Evolutionary conservation across 2,888 invertebrate genomes (phyloP).

Genomic region (Serrognathus titanus): DNA sequence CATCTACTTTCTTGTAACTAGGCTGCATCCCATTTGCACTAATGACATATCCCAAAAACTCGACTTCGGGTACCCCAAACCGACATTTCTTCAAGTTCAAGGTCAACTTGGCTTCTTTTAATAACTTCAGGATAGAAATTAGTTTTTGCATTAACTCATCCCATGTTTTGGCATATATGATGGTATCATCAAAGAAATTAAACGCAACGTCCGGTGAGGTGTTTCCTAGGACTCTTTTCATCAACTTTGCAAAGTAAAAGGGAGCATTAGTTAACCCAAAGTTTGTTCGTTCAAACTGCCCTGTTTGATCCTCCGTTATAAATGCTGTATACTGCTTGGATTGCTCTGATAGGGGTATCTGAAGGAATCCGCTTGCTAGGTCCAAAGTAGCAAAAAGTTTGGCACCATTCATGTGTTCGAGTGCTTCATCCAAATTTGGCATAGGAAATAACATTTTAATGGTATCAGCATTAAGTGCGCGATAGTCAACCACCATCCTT

Average conservation of each 20-base stretch:
- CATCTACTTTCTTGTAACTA: no score
- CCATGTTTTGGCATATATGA: neutral
- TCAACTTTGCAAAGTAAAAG: neutral
- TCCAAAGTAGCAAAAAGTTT: constrained; percentile 15
- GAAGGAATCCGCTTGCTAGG: constrained; percentile 13
- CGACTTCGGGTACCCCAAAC: no score
- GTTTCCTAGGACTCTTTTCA: no score
- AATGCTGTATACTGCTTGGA: constrained; percentile 14
- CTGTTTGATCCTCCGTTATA: constrained; percentile 33
- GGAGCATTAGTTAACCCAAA: neutral
- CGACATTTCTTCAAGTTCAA: no score
- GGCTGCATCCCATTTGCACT: no score
- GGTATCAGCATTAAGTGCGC: constrained; percentile 13
- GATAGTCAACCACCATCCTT: neutral
- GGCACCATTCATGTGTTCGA: constrained; percentile 17
- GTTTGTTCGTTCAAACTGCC: constrained; percentile 11
- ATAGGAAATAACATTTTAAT: constrained; percentile 16
- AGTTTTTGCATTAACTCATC: neutral
- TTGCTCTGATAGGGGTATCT: constrained; percentile 3
- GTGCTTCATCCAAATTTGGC: constrained; percentile 17
- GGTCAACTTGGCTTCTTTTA: constrained; percentile 21
- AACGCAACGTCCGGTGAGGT: neutral
- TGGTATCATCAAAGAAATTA: constrained; percentile 1
- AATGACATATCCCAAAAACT: no score
- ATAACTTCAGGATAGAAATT: constrained; percentile 9